phyloP scores from a whole-genome alignment of 2,113 vertebrate species.

The Tamias sibiricus region DNA sequence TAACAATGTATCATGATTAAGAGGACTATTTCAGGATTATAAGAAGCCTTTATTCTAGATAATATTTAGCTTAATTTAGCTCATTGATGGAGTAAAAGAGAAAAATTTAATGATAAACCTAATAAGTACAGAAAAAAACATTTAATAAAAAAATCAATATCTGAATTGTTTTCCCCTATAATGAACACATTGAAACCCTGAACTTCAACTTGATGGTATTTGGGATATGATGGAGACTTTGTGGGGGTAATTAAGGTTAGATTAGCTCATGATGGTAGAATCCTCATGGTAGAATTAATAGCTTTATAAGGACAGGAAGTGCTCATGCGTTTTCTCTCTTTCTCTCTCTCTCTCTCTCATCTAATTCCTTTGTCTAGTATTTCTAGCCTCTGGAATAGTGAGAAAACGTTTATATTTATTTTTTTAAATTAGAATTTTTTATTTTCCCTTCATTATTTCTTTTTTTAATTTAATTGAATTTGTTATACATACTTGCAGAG shows the following conservation, averaged over 20 bases:
- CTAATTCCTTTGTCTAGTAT: neutral
- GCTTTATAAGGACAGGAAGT: neutral
- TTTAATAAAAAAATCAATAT: slow-evolving; percentile 2
- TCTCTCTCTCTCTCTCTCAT: no score
- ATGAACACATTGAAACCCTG: neutral
- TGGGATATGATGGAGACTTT: neutral
- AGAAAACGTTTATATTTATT: no score
- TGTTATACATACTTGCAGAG: no score
- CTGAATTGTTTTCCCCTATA: neutral
- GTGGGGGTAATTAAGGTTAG: neutral
- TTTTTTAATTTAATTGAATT: no score
- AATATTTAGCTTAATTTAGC: slow-evolving; percentile 14
- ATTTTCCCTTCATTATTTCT: no score
- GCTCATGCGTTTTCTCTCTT: no score
- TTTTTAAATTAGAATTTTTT: no score
- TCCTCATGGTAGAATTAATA: neutral
- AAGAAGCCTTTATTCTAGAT: slow-evolving; percentile 29
- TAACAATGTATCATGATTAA: slow-evolving; percentile 22
- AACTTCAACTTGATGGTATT: neutral
- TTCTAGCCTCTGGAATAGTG: neutral
- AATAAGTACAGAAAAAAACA: neutral
- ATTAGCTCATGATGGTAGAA: neutral
- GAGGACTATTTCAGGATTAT: neutral
- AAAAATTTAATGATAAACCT: neutral
- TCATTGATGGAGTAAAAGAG: slow-evolving; percentile 18